Evolutionary conservation across 2,113 vertebrate genomes (phyloP).

Genomic region (Eclectus roratus): DNA sequence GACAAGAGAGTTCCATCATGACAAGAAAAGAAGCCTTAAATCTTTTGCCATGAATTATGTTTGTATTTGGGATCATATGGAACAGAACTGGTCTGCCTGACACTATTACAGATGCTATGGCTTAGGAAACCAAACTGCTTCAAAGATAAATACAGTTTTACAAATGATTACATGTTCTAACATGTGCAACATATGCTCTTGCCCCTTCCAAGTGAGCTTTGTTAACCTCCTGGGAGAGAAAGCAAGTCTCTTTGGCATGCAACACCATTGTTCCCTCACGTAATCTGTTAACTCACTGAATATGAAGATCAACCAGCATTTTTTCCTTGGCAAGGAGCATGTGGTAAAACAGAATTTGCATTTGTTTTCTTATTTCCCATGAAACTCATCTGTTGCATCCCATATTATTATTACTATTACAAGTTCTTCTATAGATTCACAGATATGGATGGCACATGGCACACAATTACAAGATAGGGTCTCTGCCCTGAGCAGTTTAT

Average conservation of each 20-base stretch:
- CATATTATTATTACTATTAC: not conserved
- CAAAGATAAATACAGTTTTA: not conserved
- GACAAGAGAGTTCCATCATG: not conserved
- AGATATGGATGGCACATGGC: not conserved
- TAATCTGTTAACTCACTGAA: not conserved
- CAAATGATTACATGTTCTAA: not conserved
- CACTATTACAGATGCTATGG: not conserved
- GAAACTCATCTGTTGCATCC: conserved; percentile 8
- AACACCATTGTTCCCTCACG: not conserved
- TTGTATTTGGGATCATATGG: not conserved
- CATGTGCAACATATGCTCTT: not conserved
- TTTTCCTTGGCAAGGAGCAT: not conserved
- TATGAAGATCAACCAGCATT: not conserved
- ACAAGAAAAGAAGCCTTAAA: not conserved
- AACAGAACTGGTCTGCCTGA: not conserved
- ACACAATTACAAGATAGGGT: conserved; percentile 30
- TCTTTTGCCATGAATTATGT: not conserved
- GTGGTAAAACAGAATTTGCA: not conserved
- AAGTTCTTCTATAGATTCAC: not conserved
- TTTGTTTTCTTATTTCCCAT: conserved; percentile 32
- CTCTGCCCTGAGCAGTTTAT: not conserved
- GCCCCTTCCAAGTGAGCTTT: not conserved
- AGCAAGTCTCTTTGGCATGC: not conserved
- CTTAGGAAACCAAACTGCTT: not conserved
- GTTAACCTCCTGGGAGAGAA: not conserved